Conservation (phyloP, 2,888 invertebrate species). For the Drosophila monieri region DNA sequence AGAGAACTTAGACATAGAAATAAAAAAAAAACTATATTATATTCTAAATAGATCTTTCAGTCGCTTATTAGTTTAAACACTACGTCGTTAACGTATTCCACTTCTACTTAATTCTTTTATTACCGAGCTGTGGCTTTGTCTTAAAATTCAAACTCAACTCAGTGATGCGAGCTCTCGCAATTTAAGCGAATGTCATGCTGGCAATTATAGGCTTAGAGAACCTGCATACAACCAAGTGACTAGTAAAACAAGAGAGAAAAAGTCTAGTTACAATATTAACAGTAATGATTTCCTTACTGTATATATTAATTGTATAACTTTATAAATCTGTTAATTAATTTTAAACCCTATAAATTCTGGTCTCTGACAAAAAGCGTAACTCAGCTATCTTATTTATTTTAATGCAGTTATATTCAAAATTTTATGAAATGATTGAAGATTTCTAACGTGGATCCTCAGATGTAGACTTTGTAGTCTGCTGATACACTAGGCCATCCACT, state of each 20-base stretch:
- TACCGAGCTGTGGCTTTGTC: not conserved
- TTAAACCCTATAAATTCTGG: not conserved
- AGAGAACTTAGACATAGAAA: no score
- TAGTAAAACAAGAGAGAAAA: not conserved
- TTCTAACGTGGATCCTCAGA: conserved; percentile 4
- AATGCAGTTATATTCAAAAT: conserved; percentile 32
- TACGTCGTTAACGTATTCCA: conserved; percentile 8
- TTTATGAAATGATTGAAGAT: conserved; percentile 33
- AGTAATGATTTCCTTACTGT: not conserved
- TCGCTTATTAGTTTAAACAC: conserved; percentile 20
- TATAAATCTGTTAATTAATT: not conserved
- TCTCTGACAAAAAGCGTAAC: not conserved
- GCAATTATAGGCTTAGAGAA: not conserved
- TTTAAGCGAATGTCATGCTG: not conserved
- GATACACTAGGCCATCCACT: conserved; percentile 76
- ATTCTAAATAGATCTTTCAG: not conserved
- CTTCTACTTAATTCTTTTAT: not conserved
- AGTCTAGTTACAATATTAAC: not conserved
- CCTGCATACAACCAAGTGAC: not conserved
- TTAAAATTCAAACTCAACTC: not conserved
- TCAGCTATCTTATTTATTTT: conserved; percentile 6
- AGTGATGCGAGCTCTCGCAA: no score
- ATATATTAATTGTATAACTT: not conserved
- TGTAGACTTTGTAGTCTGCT: conserved; percentile 58
- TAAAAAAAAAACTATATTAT: not conserved